Evolutionary conservation across 2,797 vertebrate genomes (phyloP), one percentile per base, ranked within the genome.

Genomic region (Eupleurogrammus muticus): DNA sequence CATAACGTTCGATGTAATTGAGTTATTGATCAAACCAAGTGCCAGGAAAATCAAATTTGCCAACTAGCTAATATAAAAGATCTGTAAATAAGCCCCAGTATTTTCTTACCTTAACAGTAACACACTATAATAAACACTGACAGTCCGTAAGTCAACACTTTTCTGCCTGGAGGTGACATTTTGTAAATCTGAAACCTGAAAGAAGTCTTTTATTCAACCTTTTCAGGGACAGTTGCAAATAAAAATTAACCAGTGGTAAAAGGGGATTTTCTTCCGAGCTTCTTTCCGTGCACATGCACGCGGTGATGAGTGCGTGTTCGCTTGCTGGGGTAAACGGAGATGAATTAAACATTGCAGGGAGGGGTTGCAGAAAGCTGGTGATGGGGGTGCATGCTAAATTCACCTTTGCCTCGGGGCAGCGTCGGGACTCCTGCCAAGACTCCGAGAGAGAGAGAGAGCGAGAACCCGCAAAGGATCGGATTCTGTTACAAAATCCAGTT

Each of bases 31-130:
- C 80, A 77, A 83, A 88, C 90, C 85, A 85, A 77, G 73, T 70
- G 88, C 71, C 79, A 64, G 81, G 80, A 80, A 80, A 88, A 75
- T 84, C 66, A 77, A 85, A 90, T 89, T 86, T 81, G 81, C 87
- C 28, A 28, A 6, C 75, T 70, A 28, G 75, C 83, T 87, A 91
- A 87, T 89, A 85, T 94, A 93, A 92, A 73, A 90, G 92, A 91
- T 92, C 82, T 97, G 96, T 97, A 96, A 95, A 98, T 97, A 97
- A 88, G 91, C 92, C 77, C 92, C 88, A 91, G 83, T 93, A 90
- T 95, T 94, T 81, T 95, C 84, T 93, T 95, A 92, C 90, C 88
- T 89, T 93, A 94, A 93, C 92, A 90, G 88, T 81, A 38, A 77
- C 86, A 80, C 91, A 87, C 79, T 82, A 75, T 80, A 92, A 90